phyloP scores from a whole-genome alignment of 2,113 vertebrate species.

The Gymnorhina tibicen region DNA sequence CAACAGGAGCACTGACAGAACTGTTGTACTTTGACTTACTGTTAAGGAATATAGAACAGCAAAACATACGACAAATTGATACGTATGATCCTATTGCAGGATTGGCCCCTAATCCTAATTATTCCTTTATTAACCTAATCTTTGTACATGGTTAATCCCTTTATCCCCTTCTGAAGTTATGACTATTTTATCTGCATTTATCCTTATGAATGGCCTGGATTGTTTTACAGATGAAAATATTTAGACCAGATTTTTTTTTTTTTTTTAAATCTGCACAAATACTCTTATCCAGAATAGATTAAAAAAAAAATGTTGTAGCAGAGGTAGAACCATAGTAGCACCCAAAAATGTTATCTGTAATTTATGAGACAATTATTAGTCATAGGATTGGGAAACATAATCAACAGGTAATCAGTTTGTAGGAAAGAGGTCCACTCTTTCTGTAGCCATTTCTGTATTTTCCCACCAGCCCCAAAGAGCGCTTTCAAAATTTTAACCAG shows the following conservation, averaged over 20 bases:
- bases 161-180: not conserved
- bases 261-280: not conserved
- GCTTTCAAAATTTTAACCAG: not conserved
- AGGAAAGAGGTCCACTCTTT: not conserved
- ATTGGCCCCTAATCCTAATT: not conserved
- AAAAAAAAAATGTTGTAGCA: not conserved
- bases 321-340: not conserved
- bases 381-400: not conserved
- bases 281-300: not conserved
- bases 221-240: not conserved
- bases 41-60: not conserved
- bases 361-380: not conserved
- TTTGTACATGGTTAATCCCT: conserved; percentile 1
- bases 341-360: not conserved
- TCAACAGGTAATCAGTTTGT: not conserved
- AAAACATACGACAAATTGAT: not conserved
- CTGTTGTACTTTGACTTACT: not conserved
- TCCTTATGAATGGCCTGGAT: not conserved
- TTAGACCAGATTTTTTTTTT: not conserved
- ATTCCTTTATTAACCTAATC: not conserved
- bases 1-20: not conserved
- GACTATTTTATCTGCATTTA: not conserved
- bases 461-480: not conserved
- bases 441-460: not conserved
- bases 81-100: not conserved